phyloP scores from a whole-genome alignment of 64 coral and sea anemone genomes.

The Trachythela sp. region DNA sequence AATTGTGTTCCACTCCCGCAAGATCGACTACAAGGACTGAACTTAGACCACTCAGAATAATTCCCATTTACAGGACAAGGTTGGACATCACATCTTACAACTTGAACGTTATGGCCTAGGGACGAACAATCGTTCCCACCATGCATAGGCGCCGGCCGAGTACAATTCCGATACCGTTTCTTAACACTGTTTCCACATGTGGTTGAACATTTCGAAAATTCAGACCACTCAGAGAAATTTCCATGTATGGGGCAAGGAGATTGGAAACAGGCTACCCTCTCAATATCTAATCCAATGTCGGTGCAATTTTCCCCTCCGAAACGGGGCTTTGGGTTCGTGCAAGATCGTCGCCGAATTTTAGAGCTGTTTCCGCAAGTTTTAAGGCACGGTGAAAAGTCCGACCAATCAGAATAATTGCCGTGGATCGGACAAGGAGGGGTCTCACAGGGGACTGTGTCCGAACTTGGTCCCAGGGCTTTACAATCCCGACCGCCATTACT shows the following conservation, averaged over 20 bases:
- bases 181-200: slow-evolving; percentile 56
- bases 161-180: slow-evolving; percentile 57
- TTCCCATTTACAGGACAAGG: slow-evolving; percentile 77
- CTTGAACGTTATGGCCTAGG: slow-evolving; percentile 38
- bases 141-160: slow-evolving; percentile 50
- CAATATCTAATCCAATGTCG: slow-evolving; percentile 27
- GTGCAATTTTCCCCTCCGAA: slow-evolving; percentile 67
- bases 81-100: slow-evolving; percentile 33
- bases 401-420: slow-evolving; percentile 64
- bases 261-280: slow-evolving; percentile 47
- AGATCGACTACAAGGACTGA: slow-evolving; percentile 48
- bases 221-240: slow-evolving; percentile 69
- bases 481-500: slow-evolving; percentile 47
- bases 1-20: slow-evolving; percentile 66
- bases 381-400: slow-evolving; percentile 30
- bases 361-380: slow-evolving; percentile 48
- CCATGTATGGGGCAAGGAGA: slow-evolving; percentile 69
- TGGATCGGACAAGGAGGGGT: slow-evolving; percentile 47
- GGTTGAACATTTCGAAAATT: slow-evolving; percentile 54
- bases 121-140: slow-evolving; percentile 58
- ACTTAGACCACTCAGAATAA: slow-evolving; percentile 67
- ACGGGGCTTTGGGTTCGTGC: slow-evolving; percentile 39
- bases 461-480: not conserved
- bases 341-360: slow-evolving; percentile 38
- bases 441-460: slow-evolving; percentile 14